Evolutionary conservation across 2,888 invertebrate genomes (phyloP).

Genomic region (Epirrhoe alternata): DNA sequence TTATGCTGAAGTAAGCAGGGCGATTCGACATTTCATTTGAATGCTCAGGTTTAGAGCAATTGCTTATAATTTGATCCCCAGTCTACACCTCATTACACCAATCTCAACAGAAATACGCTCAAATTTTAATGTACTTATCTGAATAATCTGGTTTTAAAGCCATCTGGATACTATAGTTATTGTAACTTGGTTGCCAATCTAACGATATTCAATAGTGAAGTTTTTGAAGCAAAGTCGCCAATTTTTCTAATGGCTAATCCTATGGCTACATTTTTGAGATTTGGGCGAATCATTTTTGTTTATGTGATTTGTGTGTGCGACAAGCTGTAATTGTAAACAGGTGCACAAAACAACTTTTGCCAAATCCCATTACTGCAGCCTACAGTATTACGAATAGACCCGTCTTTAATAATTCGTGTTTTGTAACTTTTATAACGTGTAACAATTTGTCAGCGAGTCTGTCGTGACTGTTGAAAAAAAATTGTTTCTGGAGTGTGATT

Average conservation of each 20-base stretch:
- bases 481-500: slow-evolving; percentile 73
- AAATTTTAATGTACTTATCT: background rate
- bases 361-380: background rate
- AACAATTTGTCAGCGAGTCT: slow-evolving; percentile 38
- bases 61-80: too few relatives aligned
- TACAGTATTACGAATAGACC: slow-evolving; percentile 17
- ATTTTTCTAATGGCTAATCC: background rate
- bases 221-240: slow-evolving; percentile 10
- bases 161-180: background rate
- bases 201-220: background rate
- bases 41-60: too few relatives aligned
- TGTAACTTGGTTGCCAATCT: background rate
- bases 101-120: background rate
- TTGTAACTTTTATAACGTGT: slow-evolving; percentile 48
- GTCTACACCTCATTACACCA: background rate
- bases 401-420: slow-evolving; percentile 39
- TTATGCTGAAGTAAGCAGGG: too few relatives aligned
- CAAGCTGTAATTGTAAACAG: too few relatives aligned
- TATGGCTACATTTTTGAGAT: background rate
- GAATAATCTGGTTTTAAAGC: background rate
- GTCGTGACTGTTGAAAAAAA: slow-evolving; percentile 56
- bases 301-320: too few relatives aligned
- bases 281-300: too few relatives aligned
- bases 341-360: background rate
- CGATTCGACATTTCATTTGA: too few relatives aligned